Percentiles rank a stretch among this genome's conserved stretches.
Evolutionary conservation across 2,797 vertebrate species (phyloP).

Genomic region (Premnoplex brunnescens): DNA sequence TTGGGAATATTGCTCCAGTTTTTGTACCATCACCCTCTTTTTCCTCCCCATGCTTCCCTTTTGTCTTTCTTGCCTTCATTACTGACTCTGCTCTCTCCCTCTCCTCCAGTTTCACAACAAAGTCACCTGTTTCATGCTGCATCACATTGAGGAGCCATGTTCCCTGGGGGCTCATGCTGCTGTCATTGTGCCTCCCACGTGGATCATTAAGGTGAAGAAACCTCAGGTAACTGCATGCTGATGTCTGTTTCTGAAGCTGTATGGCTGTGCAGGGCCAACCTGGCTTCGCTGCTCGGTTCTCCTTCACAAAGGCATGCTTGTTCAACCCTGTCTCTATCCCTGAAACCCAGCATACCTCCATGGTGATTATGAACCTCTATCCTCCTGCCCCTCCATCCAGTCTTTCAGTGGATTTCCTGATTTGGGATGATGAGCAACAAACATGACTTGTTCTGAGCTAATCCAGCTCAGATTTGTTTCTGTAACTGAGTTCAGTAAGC

Average conservation of each 20-base stretch:
- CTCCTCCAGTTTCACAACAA: conserved; percentile 94
- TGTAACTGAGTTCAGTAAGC: not conserved
- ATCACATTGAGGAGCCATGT: conserved; percentile 98
- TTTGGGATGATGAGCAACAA: not conserved
- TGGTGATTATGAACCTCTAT: conserved; percentile 12
- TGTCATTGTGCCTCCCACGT: conserved; percentile 96
- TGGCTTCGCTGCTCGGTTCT: conserved; percentile 16
- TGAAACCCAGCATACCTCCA: conserved; percentile 14
- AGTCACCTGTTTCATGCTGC: conserved; percentile 99
- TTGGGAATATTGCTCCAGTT: not conserved
- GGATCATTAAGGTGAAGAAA: conserved; percentile 99
- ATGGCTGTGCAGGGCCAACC: conserved; percentile 37
- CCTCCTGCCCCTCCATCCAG: not conserved
- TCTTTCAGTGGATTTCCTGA: not conserved
- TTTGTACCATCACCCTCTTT: not conserved
- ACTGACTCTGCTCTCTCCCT: not conserved
- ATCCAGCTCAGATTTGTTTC: conserved; percentile 4
- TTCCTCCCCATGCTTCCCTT: not conserved
- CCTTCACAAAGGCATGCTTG: conserved; percentile 23
- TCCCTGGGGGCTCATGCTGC: conserved; percentile 95
- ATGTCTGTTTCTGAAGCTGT: conserved; percentile 68
- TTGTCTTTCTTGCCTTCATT: not conserved
- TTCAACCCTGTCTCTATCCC: not conserved
- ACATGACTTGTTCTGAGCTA: not conserved
- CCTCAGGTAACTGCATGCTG: conserved; percentile 90